Evolutionary conservation across 2,797 vertebrate genomes (phyloP).

Genomic region (Semotilus atromaculatus): DNA sequence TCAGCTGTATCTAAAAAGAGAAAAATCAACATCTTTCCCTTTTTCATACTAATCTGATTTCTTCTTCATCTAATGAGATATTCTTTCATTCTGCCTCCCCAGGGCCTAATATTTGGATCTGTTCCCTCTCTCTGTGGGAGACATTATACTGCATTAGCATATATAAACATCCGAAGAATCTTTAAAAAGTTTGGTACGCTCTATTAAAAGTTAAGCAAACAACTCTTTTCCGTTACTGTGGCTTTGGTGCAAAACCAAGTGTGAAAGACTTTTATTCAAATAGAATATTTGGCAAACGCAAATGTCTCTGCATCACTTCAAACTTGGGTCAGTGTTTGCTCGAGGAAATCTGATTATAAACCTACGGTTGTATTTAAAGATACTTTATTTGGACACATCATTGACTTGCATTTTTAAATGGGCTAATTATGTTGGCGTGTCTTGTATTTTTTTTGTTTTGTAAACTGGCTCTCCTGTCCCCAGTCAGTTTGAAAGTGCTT

Average conservation of each 20-base stretch:
- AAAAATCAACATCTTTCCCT: slow-evolving; percentile 33
- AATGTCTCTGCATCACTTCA: neutral
- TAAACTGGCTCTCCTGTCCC: neutral
- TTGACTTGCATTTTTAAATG: slow-evolving; percentile 10
- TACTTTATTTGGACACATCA: neutral
- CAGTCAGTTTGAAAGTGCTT: slow-evolving; percentile 8
- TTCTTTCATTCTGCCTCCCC: slow-evolving; percentile 46
- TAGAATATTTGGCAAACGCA: neutral
- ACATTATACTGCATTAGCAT: slow-evolving; percentile 49
- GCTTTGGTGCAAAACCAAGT: slow-evolving; percentile 15
- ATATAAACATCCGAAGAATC: slow-evolving; percentile 38
- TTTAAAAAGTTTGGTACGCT: slow-evolving; percentile 36
- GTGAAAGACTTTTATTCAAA: slow-evolving; percentile 30
- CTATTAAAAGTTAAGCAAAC: slow-evolving; percentile 46
- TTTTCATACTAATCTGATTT: slow-evolving; percentile 45
- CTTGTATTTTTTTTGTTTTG: slow-evolving; percentile 5
- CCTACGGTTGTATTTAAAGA: neutral
- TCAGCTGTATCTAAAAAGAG: slow-evolving; percentile 27
- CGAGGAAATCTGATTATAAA: slow-evolving; percentile 4
- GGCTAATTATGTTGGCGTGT: neutral
- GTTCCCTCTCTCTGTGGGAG: slow-evolving; percentile 34
- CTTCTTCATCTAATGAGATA: slow-evolving; percentile 50
- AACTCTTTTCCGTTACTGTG: slow-evolving; percentile 30
- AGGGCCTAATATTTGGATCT: slow-evolving; percentile 47
- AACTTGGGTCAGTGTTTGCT: neutral